These are phyloP conservation scores for Aplysia californica DNA, from an alignment of 1,140 invertebrate species.

Conservation along the genomic window DNA sequence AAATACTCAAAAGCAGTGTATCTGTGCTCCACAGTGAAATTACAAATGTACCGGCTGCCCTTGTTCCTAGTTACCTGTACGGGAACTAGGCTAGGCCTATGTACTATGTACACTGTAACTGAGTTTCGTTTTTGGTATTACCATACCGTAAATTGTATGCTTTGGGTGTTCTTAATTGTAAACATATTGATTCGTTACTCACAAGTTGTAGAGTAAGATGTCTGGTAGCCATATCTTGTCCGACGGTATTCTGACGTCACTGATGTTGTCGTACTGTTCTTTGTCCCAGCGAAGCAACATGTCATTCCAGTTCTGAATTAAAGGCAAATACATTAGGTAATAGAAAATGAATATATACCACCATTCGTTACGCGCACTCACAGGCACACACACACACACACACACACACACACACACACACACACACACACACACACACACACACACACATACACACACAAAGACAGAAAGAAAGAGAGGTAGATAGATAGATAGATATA, in stretches of 20 bases:
- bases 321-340: background rate
- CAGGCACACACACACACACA: constrained; percentile 12
- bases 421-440: background rate
- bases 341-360: too few species aligned
- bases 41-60: too few species aligned
- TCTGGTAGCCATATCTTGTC: constrained; percentile 69
- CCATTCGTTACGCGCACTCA: background rate
- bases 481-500: background rate
- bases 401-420: background rate
- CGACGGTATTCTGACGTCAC: constrained; percentile 66
- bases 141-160: background rate
- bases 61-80: too few species aligned
- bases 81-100: too few species aligned
- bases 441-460: background rate
- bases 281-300: constrained; percentile 67
- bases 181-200: constrained; percentile 19
- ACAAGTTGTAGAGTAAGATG: constrained; percentile 67
- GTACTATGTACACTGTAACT: too few species aligned
- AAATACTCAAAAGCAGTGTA: too few species aligned
- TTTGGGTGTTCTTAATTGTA: background rate
- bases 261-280: constrained; percentile 65
- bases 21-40: too few species aligned
- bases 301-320: constrained; percentile 67
- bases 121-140: too few species aligned
- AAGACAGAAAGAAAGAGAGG: background rate